A percentile compares a stretch with the other conserved stretches of the same genome.
phyloP scores from a whole-genome alignment of 64 coral and sea anemone genomes.

The Pachyseris speciosa region DNA sequence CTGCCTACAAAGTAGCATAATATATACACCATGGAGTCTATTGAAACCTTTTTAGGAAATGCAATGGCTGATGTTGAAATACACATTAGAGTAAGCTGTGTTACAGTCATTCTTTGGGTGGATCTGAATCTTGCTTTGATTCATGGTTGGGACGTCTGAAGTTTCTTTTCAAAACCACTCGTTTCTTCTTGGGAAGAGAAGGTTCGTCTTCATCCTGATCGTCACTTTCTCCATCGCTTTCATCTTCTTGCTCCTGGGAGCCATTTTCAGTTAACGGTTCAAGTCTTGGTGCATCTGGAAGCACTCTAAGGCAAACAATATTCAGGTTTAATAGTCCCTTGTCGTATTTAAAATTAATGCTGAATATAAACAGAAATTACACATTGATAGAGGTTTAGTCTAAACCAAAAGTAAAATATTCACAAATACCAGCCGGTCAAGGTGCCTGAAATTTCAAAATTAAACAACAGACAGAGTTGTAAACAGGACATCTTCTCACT shows the following conservation, averaged over 20 bases:
- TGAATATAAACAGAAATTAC: no score
- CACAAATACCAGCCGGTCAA: no score
- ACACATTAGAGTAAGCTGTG: neutral
- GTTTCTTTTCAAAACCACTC: constrained; percentile 78
- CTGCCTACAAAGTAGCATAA: neutral
- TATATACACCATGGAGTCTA: neutral
- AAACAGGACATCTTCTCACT: no score
- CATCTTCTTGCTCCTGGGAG: constrained; percentile 8
- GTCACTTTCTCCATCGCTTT: constrained; percentile 49
- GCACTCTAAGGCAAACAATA: constrained; percentile 68
- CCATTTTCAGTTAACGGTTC: constrained; percentile 49
- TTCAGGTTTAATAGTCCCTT: no score
- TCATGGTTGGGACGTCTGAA: constrained; percentile 2
- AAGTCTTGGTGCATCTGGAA: constrained; percentile 92
- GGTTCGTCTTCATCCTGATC: constrained; percentile 33
- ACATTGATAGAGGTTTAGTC: no score
- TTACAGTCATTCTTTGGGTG: neutral
- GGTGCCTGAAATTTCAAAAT: no score
- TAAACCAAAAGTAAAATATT: no score
- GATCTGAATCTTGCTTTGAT: neutral
- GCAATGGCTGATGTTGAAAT: neutral
- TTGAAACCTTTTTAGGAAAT: neutral
- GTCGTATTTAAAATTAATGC: no score
- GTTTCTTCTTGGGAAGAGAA: constrained; percentile 58
- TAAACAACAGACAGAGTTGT: no score